Percentiles rank a stretch among this genome's conserved stretches.
Conservation (phyloP, 1,140 invertebrate genomes). For the Drosophila lacteicornis region DNA sequence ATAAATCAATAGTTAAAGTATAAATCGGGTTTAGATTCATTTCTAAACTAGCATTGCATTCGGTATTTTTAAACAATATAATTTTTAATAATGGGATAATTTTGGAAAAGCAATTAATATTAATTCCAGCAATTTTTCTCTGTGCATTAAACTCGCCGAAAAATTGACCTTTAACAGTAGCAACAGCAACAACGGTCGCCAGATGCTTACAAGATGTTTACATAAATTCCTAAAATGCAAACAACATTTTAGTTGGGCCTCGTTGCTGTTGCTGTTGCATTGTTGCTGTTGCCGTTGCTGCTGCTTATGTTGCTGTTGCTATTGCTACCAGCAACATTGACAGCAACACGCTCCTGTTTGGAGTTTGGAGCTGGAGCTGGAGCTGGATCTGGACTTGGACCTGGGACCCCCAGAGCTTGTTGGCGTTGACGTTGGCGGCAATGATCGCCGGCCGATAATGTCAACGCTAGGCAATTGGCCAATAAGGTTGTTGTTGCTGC, state of each 20-base stretch:
- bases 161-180: slow-evolving; percentile 74
- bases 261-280: slow-evolving; percentile 18
- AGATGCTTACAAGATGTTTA: slow-evolving; percentile 84
- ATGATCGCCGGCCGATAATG: slow-evolving; percentile 75
- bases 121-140: slow-evolving; percentile 4
- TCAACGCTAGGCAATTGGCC: slow-evolving; percentile 83
- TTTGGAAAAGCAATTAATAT: background rate
- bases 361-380: slow-evolving; percentile 4
- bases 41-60: background rate
- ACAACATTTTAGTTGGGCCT: slow-evolving; percentile 71
- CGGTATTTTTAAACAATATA: too few relatives aligned
- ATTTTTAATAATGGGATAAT: background rate
- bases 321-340: slow-evolving; percentile 60
- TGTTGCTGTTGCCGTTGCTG: slow-evolving; percentile 15
- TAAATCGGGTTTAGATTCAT: background rate
- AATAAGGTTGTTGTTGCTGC: slow-evolving; percentile 76
- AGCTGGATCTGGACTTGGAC: slow-evolving; percentile 12
- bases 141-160: slow-evolving; percentile 52
- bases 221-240: slow-evolving; percentile 84
- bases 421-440: slow-evolving; percentile 72
- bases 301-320: slow-evolving; percentile 9
- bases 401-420: slow-evolving; percentile 55
- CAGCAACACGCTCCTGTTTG: slow-evolving; percentile 73
- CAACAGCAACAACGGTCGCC: slow-evolving; percentile 49
- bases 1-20: too few relatives aligned